Conservation (phyloP, 1,140 invertebrate species). For the Subanguina moxae region DNA sequence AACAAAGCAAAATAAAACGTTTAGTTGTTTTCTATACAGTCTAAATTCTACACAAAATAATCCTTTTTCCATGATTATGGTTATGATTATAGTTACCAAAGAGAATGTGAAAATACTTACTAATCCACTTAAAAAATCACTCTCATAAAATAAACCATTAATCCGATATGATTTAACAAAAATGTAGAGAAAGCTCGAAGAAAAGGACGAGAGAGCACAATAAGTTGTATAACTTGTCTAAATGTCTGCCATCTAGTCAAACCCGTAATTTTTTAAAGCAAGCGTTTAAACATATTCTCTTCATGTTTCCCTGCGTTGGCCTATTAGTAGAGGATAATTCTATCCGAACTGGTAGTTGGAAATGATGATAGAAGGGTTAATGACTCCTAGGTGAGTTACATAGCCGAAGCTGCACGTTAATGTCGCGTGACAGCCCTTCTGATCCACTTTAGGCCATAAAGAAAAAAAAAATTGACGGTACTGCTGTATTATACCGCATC, state of each 20-base stretch:
- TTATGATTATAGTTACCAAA: background rate
- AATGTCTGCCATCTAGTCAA: background rate
- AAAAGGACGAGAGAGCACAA: background rate
- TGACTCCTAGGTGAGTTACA: conserved; percentile 8
- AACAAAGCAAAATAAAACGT: no score
- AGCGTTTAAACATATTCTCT: background rate
- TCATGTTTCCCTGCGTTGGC: background rate
- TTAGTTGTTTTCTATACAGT: no score
- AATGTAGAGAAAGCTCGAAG: background rate
- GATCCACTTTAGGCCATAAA: conserved; percentile 2
- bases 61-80: background rate
- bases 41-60: background rate
- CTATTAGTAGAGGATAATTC: background rate
- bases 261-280: background rate
- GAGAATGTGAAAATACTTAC: background rate
- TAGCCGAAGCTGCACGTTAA: background rate
- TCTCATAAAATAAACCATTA: background rate
- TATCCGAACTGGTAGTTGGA: background rate
- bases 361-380: conserved; percentile 1
- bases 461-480: background rate
- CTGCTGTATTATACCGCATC: no score
- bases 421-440: conserved; percentile 4
- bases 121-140: background rate
- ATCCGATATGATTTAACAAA: background rate
- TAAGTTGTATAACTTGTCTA: background rate